Evolutionary conservation across 2,113 vertebrate species (phyloP), one percentile per base, ranked within the genome.

Genomic region (Procavia capensis): DNA sequence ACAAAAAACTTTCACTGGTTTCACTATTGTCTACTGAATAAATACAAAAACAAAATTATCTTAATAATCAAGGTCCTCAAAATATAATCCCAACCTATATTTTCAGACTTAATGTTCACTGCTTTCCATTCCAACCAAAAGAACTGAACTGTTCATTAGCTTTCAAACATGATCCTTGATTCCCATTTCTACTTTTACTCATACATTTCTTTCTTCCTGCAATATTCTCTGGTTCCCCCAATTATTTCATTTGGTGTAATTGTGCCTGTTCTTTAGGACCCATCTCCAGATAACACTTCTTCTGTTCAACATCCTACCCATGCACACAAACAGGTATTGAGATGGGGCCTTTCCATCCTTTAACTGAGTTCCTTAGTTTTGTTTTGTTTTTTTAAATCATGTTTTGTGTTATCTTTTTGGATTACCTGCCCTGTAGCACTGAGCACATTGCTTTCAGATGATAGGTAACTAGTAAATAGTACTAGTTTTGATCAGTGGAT

Each of bases 321-420:
- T 17, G 7, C 45, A 75, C 39, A 89, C 4, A 81, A 57, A 66
- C 17, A 76, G 31, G 45, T 75, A 90, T 45, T 96, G 57, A 92
- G 6, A 43, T 76, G 11, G 74, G 61, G 86, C 27, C 13, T 88
- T 72, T 83, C 29, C 14, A 70, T 85, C 64, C 39, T 88, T 88
- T 76, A n/a, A n/a, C n/a, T n/a, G 43, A 81, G 57, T 5, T 11
- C 20, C 45, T 75, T 72, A 31, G 27, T 25, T 93, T 34, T 66
- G 6, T 64, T 4, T 45, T 10, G 88, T 72, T 91, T 79, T 66
- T 88, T 80, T 80, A 50, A 57, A 63, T 88, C 82, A 70, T 80
- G 54, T 61, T 88, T 43, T 91, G 9, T 91, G 31, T 68, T 75
- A 81, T 63, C 25, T 74, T 78, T 97, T 94, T 61, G 39, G 59